Percentiles rank a stretch among this genome's conserved stretches.
phyloP scores from a whole-genome alignment of 2,797 vertebrate species.

The Lagodon rhomboides region DNA sequence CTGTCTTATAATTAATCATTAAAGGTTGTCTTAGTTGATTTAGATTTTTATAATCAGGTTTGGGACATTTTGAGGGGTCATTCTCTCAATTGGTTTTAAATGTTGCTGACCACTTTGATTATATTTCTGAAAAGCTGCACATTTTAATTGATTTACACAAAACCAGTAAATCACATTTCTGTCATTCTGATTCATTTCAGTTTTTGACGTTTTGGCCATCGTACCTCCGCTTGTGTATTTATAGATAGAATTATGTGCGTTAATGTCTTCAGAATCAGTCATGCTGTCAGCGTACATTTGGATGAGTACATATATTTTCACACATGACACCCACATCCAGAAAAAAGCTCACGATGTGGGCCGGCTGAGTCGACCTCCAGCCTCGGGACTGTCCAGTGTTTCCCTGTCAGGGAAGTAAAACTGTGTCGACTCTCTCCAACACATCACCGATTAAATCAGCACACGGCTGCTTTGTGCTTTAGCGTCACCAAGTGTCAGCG shows the following conservation, averaged over 20 bases:
- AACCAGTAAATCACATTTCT: background rate
- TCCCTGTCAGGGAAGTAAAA: background rate
- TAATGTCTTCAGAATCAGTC: background rate
- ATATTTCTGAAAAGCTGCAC: too few relatives aligned
- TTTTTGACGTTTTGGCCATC: background rate
- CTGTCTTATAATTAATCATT: background rate
- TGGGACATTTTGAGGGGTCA: too few relatives aligned
- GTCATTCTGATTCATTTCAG: background rate
- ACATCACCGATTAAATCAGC: background rate
- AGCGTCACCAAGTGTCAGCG: constrained; percentile 15
- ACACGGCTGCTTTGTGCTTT: background rate
- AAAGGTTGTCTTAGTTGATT: background rate
- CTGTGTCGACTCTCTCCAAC: background rate
- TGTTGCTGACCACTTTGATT: too few relatives aligned
- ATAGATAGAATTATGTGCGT: background rate
- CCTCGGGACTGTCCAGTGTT: background rate
- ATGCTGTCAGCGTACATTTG: background rate
- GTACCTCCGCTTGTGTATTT: background rate
- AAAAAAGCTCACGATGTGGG: background rate
- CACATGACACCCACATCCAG: background rate
- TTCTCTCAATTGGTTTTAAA: too few relatives aligned
- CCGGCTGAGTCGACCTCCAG: background rate
- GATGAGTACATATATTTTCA: background rate
- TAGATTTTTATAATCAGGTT: background rate
- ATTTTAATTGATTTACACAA: too few relatives aligned